Conservation (phyloP, 2,888 invertebrate genomes). For the Fragum sueziense region DNA sequence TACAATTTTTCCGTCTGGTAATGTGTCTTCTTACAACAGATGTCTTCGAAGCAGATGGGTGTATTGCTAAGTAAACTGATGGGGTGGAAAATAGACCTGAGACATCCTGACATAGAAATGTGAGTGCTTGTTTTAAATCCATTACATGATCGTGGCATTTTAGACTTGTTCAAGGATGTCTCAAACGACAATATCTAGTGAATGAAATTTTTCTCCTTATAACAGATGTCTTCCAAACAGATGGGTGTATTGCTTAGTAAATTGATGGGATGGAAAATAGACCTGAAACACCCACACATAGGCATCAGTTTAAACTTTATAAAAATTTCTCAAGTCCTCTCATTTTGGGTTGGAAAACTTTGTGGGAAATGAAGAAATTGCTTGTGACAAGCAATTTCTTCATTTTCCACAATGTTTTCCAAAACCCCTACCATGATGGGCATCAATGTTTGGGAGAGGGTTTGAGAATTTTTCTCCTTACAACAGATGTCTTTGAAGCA, state of each 20-base stretch:
- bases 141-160: no score
- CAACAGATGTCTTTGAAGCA: slow-evolving; percentile 43
- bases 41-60: slow-evolving; percentile 46
- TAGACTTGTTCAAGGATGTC: no score
- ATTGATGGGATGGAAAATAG: slow-evolving; percentile 42
- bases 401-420: no score
- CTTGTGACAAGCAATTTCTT: no score
- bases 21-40: slow-evolving; percentile 23
- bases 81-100: slow-evolving; percentile 10
- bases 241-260: slow-evolving; percentile 52
- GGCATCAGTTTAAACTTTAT: no score
- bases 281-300: slow-evolving; percentile 31
- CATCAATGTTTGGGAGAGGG: no score
- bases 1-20: neutral
- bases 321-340: no score
- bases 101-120: slow-evolving; percentile 40
- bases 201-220: no score
- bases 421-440: no score
- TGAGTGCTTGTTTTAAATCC: slow-evolving; percentile 10
- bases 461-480: no score
- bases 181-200: no score
- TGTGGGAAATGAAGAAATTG: no score
- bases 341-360: neutral
- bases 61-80: slow-evolving; percentile 44
- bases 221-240: slow-evolving; percentile 43